Evolutionary conservation across 1,140 invertebrate genomes (phyloP), one percentile per base, ranked within the genome.

Genomic region (Cryptotermes secundus): DNA sequence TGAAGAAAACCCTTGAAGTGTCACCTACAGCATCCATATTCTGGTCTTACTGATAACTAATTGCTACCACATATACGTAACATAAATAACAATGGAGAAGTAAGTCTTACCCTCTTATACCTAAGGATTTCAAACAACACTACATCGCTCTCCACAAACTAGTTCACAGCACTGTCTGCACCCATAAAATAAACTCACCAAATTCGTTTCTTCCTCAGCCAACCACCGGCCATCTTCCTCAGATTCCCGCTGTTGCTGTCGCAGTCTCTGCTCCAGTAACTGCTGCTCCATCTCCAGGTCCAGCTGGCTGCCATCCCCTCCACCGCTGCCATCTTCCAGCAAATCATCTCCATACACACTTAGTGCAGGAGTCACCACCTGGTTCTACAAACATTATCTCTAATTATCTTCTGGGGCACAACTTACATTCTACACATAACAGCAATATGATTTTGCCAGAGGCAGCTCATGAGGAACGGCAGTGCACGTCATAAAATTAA

Each of bases 191-290:
- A n/a, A 26, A 45, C 89, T 89, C 90, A 96, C 95, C 90, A 96
- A 90, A 87, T 94, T 93, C 85, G 90, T 93, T 90, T 97, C 96
- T 86, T 96, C 95, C 88, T 94, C 91, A 14, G 92, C 92, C 34
- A 99, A 91, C 97, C 97, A 99, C 88, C 94, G 92, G 80, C 96
- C 94, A 89, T 99, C 97, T 89, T 97, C 97, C 88, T 97, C 96
- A n/a, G 95, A 97, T 89, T 98, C 95, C 86, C 94, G 92, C 87
- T 96, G 95, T 88, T 98, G 97, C 88, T 96, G 93, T 86, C 94
- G 91, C 53, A 98, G 89, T 86, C 93, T 91, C 86, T 93, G 91
- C 87, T 95, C 94, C 53, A 96, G 87, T 86, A 93, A 89, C 84
- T 92, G 91, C 83, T 94, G 91, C 86, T 95, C 94, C 82, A 90